A percentile compares a stretch with the other conserved stretches of the same genome.
Evolutionary conservation across 2,113 vertebrate genomes (phyloP).

Genomic region (Myiozetetes cayanensis): DNA sequence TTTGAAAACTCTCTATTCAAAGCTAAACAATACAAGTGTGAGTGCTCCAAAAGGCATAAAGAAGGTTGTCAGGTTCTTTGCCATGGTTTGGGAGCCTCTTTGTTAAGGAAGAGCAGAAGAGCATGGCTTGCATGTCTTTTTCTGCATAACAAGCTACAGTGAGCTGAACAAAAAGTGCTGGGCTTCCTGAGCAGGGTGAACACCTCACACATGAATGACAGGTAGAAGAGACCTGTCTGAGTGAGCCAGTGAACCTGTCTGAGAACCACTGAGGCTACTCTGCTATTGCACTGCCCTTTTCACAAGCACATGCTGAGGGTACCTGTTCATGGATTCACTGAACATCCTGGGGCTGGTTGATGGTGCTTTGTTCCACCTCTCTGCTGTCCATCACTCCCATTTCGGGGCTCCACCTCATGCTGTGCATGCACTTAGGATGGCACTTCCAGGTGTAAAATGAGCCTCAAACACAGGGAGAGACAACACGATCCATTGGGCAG

Average conservation of each 20-base stretch:
- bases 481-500: neutral
- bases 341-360: neutral
- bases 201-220: neutral
- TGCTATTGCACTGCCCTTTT: neutral
- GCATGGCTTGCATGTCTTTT: neutral
- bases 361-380: neutral
- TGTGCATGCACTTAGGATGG: neutral
- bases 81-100: neutral
- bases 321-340: neutral
- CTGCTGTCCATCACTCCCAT: neutral
- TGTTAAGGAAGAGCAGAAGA: neutral
- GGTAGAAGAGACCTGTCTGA: neutral
- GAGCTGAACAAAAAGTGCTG: neutral
- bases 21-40: slow-evolving; percentile 5
- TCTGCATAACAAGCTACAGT: neutral
- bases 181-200: neutral
- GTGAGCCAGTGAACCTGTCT: neutral
- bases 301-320: neutral
- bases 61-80: neutral
- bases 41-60: slow-evolving; percentile 12
- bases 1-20: slow-evolving; percentile 1
- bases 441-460: neutral
- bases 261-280: neutral
- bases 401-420: neutral
- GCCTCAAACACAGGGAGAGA: neutral